Percentiles rank a stretch among this genome's conserved stretches.
Evolutionary conservation across 2,797 vertebrate species (phyloP).

Genomic region (Sebastes trivittatus): DNA sequence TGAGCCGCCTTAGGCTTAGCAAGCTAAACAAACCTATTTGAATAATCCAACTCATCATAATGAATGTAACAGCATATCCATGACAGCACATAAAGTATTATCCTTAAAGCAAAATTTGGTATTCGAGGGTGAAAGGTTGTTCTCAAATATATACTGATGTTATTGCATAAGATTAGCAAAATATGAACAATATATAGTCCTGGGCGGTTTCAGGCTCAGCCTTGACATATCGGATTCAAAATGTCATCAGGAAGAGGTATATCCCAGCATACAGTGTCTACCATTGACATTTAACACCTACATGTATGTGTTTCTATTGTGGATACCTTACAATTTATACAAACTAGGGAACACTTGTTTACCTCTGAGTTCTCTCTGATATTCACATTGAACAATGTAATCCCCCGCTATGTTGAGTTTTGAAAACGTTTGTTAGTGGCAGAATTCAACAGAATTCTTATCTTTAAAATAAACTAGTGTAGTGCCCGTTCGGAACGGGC

Average conservation of each 20-base stretch:
- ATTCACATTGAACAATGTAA: neutral
- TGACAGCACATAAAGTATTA: slow-evolving; percentile 42
- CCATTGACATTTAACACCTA: neutral
- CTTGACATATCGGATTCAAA: neutral
- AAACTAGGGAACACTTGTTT: neutral
- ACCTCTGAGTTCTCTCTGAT: neutral
- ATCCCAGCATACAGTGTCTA: neutral
- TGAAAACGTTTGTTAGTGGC: neutral
- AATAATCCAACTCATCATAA: slow-evolving; percentile 73
- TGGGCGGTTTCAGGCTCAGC: neutral
- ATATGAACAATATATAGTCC: neutral
- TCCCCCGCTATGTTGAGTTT: neutral
- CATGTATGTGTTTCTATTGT: neutral
- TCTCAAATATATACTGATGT: slow-evolving; percentile 13
- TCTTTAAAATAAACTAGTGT: neutral
- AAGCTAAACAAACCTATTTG: slow-evolving; percentile 70
- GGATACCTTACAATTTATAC: neutral
- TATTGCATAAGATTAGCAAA: neutral
- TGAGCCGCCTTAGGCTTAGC: slow-evolving; percentile 59
- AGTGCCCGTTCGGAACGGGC: too few relatives aligned
- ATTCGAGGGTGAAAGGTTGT: slow-evolving; percentile 5
- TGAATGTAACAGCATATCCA: slow-evolving; percentile 51
- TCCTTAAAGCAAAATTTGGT: slow-evolving; percentile 21
- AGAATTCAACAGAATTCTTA: neutral
- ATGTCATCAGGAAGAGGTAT: neutral